Conservation (phyloP, 1,140 invertebrate species). For the Camponotus vicinus region DNA sequence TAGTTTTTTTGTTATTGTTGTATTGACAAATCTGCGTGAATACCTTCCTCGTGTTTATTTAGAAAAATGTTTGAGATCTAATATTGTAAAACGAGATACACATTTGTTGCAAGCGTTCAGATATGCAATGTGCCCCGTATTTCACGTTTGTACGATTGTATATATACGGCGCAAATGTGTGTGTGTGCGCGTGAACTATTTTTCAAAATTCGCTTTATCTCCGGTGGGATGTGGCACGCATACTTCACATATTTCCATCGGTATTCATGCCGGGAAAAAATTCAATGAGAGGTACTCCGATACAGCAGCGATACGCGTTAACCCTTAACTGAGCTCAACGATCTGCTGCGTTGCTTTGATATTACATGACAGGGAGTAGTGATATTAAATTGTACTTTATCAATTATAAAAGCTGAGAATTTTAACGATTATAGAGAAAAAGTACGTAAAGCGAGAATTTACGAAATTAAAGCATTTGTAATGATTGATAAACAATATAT, state of each 20-base stretch:
- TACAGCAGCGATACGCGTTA: slow-evolving; percentile 24
- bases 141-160: not conserved
- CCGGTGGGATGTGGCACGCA: not conserved
- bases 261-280: slow-evolving; percentile 39
- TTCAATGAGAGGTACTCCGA: slow-evolving; percentile 20
- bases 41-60: slow-evolving; percentile 20
- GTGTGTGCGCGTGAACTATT: slow-evolving; percentile 5
- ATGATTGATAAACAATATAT: not conserved
- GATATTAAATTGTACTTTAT: not conserved
- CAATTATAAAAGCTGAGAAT: not conserved
- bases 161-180: too few relatives aligned
- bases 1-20: not conserved
- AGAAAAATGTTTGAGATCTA: slow-evolving; percentile 2
- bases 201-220: slow-evolving; percentile 55
- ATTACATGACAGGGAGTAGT: not conserved
- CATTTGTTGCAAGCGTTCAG: not conserved
- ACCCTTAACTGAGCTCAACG: slow-evolving; percentile 8
- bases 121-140: not conserved
- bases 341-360: not conserved
- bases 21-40: not conserved
- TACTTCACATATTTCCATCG: slow-evolving; percentile 45
- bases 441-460: not conserved
- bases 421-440: not conserved
- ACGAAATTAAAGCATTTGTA: not conserved
- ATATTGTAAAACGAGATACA: slow-evolving; percentile 36